Percentiles rank a stretch among this genome's conserved stretches.
phyloP scores from a whole-genome alignment of 1,140 invertebrate species.

The Bicyclus anynana region DNA sequence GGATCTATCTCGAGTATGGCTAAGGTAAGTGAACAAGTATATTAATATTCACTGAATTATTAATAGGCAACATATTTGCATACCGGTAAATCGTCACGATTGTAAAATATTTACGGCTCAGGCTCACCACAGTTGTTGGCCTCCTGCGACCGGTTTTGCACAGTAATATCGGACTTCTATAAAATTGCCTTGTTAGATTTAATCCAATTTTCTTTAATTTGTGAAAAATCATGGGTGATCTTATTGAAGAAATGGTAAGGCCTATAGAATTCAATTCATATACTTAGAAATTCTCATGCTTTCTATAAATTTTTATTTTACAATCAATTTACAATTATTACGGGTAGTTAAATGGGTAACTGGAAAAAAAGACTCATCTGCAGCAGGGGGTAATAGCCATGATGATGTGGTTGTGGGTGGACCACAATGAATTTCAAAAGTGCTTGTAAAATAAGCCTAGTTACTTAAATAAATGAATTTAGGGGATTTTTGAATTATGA shows the following conservation, averaged over 20 bases:
- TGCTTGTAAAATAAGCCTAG: too few relatives aligned
- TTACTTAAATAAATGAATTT: too few relatives aligned
- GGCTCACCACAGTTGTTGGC: background rate
- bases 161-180: background rate
- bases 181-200: background rate
- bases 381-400: too few relatives aligned
- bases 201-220: background rate
- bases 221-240: slow-evolving; percentile 38
- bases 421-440: too few relatives aligned
- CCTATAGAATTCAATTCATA: too few relatives aligned
- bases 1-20: slow-evolving; percentile 61
- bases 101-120: background rate
- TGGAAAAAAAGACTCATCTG: too few relatives aligned
- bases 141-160: slow-evolving; percentile 8
- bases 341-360: too few relatives aligned
- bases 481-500: too few relatives aligned
- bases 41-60: background rate
- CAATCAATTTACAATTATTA: too few relatives aligned
- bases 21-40: slow-evolving; percentile 45
- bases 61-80: slow-evolving; percentile 33
- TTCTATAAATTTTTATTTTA: too few relatives aligned
- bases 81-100: slow-evolving; percentile 38
- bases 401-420: too few relatives aligned
- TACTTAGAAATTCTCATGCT: too few relatives aligned
- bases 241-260: slow-evolving; percentile 34